Percentiles rank a stretch among this genome's conserved stretches.
Evolutionary conservation across 2,797 vertebrate genomes (phyloP).

Genomic region (Cephalopachus bancanus): DNA sequence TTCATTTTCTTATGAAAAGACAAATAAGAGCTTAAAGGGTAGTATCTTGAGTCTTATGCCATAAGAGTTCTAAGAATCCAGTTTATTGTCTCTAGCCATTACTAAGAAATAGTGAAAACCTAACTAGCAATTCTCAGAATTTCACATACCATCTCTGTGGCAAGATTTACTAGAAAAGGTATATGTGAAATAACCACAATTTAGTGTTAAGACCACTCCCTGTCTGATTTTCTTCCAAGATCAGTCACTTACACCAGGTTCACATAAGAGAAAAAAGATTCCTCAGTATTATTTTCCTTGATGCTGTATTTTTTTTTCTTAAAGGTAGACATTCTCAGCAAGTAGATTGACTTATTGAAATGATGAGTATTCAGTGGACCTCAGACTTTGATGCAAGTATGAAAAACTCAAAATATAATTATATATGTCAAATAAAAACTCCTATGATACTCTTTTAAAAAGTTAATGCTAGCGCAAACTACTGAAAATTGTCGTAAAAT

Average conservation of each 20-base stretch:
- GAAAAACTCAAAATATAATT: neutral
- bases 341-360: neutral
- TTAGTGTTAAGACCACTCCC: neutral
- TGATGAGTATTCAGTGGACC: neutral
- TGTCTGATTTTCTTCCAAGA: neutral
- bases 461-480: neutral
- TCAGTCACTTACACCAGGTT: neutral
- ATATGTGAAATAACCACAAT: neutral
- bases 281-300: neutral
- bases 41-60: neutral
- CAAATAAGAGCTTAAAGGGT: neutral
- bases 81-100: neutral
- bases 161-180: neutral
- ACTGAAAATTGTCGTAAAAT: neutral
- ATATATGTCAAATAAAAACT: neutral
- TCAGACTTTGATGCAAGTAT: neutral
- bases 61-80: neutral
- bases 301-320: slow-evolving; percentile 24
- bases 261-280: slow-evolving; percentile 5
- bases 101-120: neutral
- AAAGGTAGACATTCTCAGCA: neutral
- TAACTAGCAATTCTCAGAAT: neutral
- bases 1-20: neutral
- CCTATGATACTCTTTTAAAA: neutral
- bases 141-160: neutral